Evolutionary conservation across 2,113 vertebrate species (phyloP), one percentile per base, ranked within the genome.

Genomic region (Isichthys henryi): DNA sequence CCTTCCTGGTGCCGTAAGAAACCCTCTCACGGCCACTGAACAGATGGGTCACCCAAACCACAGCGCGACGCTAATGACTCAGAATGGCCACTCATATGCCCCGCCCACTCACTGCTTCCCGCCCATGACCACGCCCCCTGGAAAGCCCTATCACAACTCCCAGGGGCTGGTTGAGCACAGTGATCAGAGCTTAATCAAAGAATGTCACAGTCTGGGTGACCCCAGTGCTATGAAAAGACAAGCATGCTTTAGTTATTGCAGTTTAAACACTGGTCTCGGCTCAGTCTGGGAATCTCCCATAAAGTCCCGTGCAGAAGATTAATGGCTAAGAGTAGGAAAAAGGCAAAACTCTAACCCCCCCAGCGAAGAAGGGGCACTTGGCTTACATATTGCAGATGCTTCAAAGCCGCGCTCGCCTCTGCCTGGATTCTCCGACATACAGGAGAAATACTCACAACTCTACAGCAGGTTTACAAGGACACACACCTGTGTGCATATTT

Each of bases 331-430:
- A 87, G 50, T 53, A 39, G 31, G 27, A 87, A 35, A 15, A 2
- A 15, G n/a, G 50, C n/a, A 9, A 19, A 85, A 15, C 1, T 27
- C 77, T 39, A 39, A 39, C 39, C 39, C 39, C 39, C 1, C 39
- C 10, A 62, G 58, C 21, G 7, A n/a, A 52, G 92, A 89, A 91
- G 92, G 88, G 88, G 93, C 91, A 89, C 7, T 66, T 70, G 77
- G 89, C 94, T 95, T 96, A 95, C 95, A 95, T 92, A 95, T 94
- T 95, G 93, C 94, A 95, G 95, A 88, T 93, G 94, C 93, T 93
- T 95, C 95, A 95, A 94, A 95, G 94, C 92, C 46, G 90, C 93
- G 91, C 92, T 92, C 77, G 94, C 93, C 92, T 92, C 91, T 92
- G 91, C 90, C 88, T 89, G 93, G 92, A 48, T 90, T 95, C 95